Conservation (phyloP, 2,888 invertebrate species). For the Subacronicta megacephala region DNA sequence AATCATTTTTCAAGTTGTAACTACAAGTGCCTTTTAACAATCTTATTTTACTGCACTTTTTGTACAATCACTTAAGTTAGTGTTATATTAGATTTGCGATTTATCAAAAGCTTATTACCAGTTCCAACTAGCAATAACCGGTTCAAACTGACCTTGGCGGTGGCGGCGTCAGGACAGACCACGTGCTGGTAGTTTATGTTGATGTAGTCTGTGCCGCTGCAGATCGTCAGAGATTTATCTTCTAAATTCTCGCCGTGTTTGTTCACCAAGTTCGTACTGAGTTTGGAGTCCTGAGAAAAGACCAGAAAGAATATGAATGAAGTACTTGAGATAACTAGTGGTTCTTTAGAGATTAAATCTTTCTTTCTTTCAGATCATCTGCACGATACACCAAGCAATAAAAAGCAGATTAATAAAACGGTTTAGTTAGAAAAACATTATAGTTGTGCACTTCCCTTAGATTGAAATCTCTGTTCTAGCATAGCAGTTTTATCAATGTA, state of each 20-base stretch:
- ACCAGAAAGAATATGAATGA: background rate
- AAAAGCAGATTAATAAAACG: too few species aligned
- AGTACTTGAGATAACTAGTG: too few species aligned
- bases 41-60: background rate
- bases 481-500: too few species aligned
- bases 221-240: conserved; percentile 98
- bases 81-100: background rate
- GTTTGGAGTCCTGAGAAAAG: conserved; percentile 93
- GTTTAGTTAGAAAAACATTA: too few species aligned
- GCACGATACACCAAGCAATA: too few species aligned
- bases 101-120: background rate
- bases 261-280: conserved; percentile 92
- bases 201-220: conserved; percentile 99
- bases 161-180: conserved; percentile 97
- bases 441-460: too few species aligned
- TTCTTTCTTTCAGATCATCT: too few species aligned
- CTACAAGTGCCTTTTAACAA: conserved; percentile 7
- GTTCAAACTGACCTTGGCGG: conserved; percentile 94
- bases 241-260: conserved; percentile 96
- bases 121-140: background rate
- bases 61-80: background rate
- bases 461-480: too few species aligned
- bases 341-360: too few species aligned
- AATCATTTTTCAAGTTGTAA: conserved; percentile 9
- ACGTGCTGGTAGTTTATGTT: conserved; percentile 99